Conservation (phyloP, 92 coral and sea anemone genomes). For the Porites cylindrica region DNA sequence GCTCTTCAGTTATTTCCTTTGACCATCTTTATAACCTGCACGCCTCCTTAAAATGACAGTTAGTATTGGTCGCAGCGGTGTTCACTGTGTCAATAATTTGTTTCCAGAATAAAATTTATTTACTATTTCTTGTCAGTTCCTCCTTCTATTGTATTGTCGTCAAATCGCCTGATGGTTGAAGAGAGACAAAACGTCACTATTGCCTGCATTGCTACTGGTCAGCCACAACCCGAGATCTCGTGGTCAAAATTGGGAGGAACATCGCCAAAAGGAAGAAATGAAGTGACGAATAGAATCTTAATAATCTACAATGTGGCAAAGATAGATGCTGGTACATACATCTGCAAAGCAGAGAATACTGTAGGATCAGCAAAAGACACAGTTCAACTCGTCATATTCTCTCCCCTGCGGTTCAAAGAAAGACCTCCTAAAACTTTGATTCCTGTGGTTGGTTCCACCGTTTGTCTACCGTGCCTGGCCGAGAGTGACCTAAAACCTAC, state of each 20-base stretch:
- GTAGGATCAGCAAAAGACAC: neutral
- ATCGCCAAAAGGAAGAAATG: neutral
- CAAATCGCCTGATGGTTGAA: neutral
- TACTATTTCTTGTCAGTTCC: neutral
- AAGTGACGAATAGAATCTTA: neutral
- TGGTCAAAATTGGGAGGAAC: neutral
- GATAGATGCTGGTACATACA: neutral
- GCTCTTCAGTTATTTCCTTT: too few relatives aligned
- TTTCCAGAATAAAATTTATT: too few relatives aligned
- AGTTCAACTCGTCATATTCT: neutral
- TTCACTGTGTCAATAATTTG: too few relatives aligned
- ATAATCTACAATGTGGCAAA: too few relatives aligned
- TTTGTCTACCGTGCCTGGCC: too few relatives aligned
- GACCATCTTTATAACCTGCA: too few relatives aligned
- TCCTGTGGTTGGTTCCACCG: too few relatives aligned
- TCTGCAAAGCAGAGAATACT: too few relatives aligned
- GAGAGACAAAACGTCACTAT: neutral
- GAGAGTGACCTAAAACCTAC: too few relatives aligned
- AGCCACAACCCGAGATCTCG: neutral
- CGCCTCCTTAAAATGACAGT: too few relatives aligned
- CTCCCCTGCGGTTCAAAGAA: neutral
- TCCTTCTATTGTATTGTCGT: neutral
- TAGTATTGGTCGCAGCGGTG: too few relatives aligned
- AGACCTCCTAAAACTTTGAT: too few relatives aligned
- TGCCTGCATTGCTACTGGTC: neutral